Evolutionary conservation across 2,113 vertebrate genomes (phyloP).

Genomic region (Alouatta palliata): DNA sequence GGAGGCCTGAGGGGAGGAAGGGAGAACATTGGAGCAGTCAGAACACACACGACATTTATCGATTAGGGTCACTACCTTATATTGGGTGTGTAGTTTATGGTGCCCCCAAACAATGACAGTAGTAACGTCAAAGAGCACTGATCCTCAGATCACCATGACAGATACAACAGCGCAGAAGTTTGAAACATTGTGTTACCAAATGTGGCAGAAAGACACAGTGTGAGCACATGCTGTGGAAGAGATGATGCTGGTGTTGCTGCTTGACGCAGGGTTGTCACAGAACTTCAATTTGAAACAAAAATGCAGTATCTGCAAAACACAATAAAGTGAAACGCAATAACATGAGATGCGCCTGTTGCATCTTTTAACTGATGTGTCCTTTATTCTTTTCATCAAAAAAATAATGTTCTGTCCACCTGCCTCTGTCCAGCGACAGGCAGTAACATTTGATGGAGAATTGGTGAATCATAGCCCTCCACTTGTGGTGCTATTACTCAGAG

Average conservation of each 20-base stretch:
- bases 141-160: background rate
- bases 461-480: slow-evolving; percentile 74
- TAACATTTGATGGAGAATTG: slow-evolving; percentile 55
- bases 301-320: background rate
- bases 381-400: slow-evolving; percentile 60
- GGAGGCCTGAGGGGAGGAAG: background rate
- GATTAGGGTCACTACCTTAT: background rate
- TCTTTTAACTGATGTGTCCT: slow-evolving; percentile 31
- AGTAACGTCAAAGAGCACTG: background rate
- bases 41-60: background rate
- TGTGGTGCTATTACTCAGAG: slow-evolving; percentile 70
- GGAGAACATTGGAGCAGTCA: background rate
- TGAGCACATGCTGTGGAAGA: background rate
- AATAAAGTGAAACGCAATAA: background rate
- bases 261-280: background rate
- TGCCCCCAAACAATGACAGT: background rate
- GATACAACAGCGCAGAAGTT: background rate
- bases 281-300: background rate
- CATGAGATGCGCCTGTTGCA: background rate
- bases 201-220: background rate
- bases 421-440: slow-evolving; percentile 29
- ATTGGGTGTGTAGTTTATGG: background rate
- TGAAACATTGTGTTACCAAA: background rate
- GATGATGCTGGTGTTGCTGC: background rate
- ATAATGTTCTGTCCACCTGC: slow-evolving; percentile 24